Evolutionary conservation across 1,140 invertebrate genomes (phyloP), one percentile per base, ranked within the genome.

Genomic region (Heliconius nattereri): DNA sequence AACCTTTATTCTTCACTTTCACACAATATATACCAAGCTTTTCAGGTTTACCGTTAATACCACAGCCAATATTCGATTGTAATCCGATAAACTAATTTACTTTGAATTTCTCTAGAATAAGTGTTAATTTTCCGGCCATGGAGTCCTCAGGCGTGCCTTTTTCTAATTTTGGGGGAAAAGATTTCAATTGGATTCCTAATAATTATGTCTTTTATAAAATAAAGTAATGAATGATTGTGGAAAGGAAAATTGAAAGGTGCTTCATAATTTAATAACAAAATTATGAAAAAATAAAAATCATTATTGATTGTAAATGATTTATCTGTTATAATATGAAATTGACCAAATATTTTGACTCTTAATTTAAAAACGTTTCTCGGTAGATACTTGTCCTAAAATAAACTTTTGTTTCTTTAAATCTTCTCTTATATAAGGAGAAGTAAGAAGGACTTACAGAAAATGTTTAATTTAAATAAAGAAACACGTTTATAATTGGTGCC

Each of bases 31-130:
- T 66, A 66, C 26, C 60, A 66, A 66, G 60, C 23, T 66, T 66
- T 45, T 26, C 2, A 66, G 60, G 60, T 66, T 26, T 29, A 16
- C 26, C 23, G 60, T 16, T 26, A 26, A 66, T 5, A 23, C 23
- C 3, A 29, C 60, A 66, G 29, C 23, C 26, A 66, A 26, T 66
- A 29, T 66, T 66, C 23, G 60, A 66, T 66, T 66, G 60, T 66
- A 54, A 74, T 54, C 73, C 26, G 19, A 54, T 52, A 57, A 75
- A 75, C 73, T 57, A 75, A 75, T 75, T 75, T 75, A 75, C 26
- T 54, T 75, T 66, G 23, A 9, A 66, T 26, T 29, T 13, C 60
- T 16, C n/a, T 19, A 57, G 29, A 75, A 57, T 29, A 57, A 75
- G 73, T 54, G 52, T 19, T 75, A 57, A 75, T 75, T 75, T 75